Base-by-base conservation (phyloP, 30 jellyfish, hydroid and myxozoan species). In the Catostylus mosaicus region DNA sequence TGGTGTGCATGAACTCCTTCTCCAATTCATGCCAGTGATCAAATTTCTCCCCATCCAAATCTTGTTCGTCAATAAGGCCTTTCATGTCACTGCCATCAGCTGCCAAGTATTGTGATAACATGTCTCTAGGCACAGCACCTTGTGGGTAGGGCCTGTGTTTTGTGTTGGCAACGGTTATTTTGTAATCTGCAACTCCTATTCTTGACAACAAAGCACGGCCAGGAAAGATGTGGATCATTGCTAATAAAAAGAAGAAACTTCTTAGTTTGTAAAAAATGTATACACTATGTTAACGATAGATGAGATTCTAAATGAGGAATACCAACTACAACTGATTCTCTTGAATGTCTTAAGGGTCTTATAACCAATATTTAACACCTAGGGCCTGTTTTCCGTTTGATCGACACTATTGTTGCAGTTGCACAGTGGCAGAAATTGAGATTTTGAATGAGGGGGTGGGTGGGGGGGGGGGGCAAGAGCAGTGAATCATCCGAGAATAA, bases 81-180 rank as follows among this genome's bases (percentile, higher is more conserved):
- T 52, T 26, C 29, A 86, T 26, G 51, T 67, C 85, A 18, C 22
- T 66, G 20, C 89, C 96, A 27, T 86, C 96, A 14, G 26, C 32
- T 31, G 47, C 52, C 38, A 86, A n/a, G 37, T 86, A 86, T 45
- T 86, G 71, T 35, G 46, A n/a, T 6, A 86, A 30, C 12, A 75
- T 30, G 63, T 76, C 96, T 1, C 75, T 36, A 63, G 89, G 96
- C 24, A 76, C 29, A 0, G 51, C 57, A 19, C 82, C 73, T 7
- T 83, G 64, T 16, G 90, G 96, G 64, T 86, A 86, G 19, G 47
- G 56, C 30, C 96, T 32, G 40, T 86, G 96, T 20, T 48, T 69
- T 5, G 29, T 46, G 51, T 86, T 86, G 31, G 75, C 57, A 23
- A 86, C 90, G 12, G 96, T 14, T 0, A 86, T 22, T 54, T 46